Percentiles rank a stretch among this genome's conserved stretches.
These are phyloP conservation scores for Nephrocerus scutellatus DNA, from an alignment of 2,888 invertebrate species.

Conservation along the genomic window DNA sequence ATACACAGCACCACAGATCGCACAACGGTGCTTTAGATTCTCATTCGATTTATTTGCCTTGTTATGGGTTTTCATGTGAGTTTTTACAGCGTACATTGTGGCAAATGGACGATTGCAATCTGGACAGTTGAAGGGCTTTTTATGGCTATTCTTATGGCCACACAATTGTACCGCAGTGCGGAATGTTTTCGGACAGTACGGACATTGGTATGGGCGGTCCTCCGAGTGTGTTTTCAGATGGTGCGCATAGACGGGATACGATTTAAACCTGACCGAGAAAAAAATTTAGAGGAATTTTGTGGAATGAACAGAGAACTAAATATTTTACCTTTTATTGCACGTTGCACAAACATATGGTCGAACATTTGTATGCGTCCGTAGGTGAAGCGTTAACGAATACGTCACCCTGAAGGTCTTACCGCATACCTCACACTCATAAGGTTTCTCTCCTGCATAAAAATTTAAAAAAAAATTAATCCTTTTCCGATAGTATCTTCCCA, in stretches of 20 bases:
- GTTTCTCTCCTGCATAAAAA: conserved; percentile 57
- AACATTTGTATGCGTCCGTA: conserved; percentile 72
- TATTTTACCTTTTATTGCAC: conserved; percentile 55
- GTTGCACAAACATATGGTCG: conserved; percentile 68
- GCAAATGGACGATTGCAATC: conserved; percentile 73
- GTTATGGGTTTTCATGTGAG: conserved; percentile 68
- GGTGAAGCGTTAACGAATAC: conserved; percentile 71
- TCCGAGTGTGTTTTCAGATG: conserved; percentile 69
- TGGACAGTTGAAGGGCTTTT: conserved; percentile 70
- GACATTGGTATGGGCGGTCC: conserved; percentile 68
- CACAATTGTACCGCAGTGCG: conserved; percentile 73
- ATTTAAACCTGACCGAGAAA: conserved; percentile 56
- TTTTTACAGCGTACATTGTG: conserved; percentile 67
- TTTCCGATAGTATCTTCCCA: neutral
- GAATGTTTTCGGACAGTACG: conserved; percentile 70
- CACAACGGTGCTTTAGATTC: conserved; percentile 63
- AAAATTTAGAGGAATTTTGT: neutral
- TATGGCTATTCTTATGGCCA: conserved; percentile 74
- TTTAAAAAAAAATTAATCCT: neutral
- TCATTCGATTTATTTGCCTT: conserved; percentile 51
- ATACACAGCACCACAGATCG: conserved; percentile 68
- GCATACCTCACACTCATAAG: conserved; percentile 71
- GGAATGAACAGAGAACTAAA: neutral
- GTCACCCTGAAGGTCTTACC: conserved; percentile 74
- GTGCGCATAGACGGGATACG: conserved; percentile 72